A percentile compares a stretch with the other conserved stretches of the same genome.
Evolutionary conservation across 1,140 invertebrate species (phyloP).

Genomic region (Drosophila persimilis): DNA sequence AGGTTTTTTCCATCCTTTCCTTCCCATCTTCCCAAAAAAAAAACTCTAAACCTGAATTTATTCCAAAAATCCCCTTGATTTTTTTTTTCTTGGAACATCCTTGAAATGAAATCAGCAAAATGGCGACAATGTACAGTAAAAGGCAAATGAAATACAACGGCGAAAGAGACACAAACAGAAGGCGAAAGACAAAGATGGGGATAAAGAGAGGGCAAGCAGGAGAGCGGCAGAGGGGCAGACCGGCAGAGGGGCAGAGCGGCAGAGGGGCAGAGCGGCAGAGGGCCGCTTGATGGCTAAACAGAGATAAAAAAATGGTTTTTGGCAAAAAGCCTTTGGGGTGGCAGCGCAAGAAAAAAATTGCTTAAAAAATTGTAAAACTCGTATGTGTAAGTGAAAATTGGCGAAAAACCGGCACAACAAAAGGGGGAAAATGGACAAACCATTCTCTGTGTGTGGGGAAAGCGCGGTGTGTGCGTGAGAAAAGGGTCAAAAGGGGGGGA

Average conservation of each 20-base stretch:
- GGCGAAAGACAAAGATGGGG: constrained; percentile 1
- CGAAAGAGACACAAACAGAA: constrained; percentile 8
- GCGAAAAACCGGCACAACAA: constrained; percentile 47
- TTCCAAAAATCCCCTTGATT: not conserved
- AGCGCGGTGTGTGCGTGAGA: constrained; percentile 19
- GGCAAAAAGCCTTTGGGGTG: constrained; percentile 51
- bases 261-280: not conserved
- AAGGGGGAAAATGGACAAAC: constrained; percentile 44
- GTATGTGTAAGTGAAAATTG: constrained; percentile 60
- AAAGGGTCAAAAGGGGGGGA: not conserved
- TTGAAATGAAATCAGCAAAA: constrained; percentile 11
- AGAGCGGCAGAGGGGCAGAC: not conserved
- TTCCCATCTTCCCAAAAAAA: no score
- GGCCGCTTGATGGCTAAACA: constrained; percentile 17
- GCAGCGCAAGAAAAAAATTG: constrained; percentile 16
- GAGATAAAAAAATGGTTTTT: constrained; percentile 49
- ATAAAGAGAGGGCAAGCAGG: not conserved
- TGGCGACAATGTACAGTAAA: constrained; percentile 15
- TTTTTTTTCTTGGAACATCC: constrained; percentile 4
- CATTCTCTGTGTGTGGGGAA: constrained; percentile 45
- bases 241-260: rapidly evolving
- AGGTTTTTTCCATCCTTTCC: not conserved
- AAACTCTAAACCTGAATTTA: not conserved
- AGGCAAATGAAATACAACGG: constrained; percentile 31
- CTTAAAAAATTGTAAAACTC: constrained; percentile 50